Conservation (phyloP, 2,113 vertebrate genomes). For the Datnioides undecimradiatus region DNA sequence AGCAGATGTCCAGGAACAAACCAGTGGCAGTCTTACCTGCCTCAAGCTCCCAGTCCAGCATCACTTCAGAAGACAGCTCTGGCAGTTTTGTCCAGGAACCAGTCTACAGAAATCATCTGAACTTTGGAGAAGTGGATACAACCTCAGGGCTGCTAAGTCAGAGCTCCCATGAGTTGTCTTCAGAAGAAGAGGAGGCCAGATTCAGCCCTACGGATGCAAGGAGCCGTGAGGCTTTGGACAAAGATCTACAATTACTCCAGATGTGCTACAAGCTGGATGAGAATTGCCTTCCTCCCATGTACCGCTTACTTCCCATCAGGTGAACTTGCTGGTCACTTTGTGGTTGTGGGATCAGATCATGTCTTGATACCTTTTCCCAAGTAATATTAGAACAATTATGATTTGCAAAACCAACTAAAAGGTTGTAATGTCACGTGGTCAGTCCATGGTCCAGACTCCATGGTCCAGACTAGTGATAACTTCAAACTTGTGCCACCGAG, state of each 20-base stretch:
- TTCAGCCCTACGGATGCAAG: slow-evolving; percentile 8
- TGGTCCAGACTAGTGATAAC: neutral
- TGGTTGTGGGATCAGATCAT: neutral
- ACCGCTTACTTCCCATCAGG: slow-evolving; percentile 75
- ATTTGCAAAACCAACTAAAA: no score
- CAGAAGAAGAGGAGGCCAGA: slow-evolving; percentile 38
- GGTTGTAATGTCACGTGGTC: no score
- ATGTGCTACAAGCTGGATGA: slow-evolving; percentile 76
- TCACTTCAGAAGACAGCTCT: slow-evolving; percentile 20
- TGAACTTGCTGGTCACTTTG: slow-evolving; percentile 26
- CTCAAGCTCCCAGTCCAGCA: slow-evolving; percentile 32
- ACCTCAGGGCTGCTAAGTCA: slow-evolving; percentile 20
- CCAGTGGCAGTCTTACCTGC: neutral
- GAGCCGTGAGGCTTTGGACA: slow-evolving; percentile 58
- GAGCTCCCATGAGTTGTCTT: slow-evolving; percentile 24
- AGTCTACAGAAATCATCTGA: neutral
- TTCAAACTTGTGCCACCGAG: neutral
- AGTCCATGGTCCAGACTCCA: no score
- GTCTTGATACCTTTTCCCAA: no score
- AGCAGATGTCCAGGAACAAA: slow-evolving; percentile 57
- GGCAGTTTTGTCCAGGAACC: slow-evolving; percentile 28
- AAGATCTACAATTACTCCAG: slow-evolving; percentile 71
- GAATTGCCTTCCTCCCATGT: slow-evolving; percentile 73
- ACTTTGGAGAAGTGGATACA: slow-evolving; percentile 18
- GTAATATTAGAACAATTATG: neutral